These are phyloP conservation scores for Timandra comae DNA, from an alignment of 2,888 invertebrate genomes.

Conservation along the genomic window DNA sequence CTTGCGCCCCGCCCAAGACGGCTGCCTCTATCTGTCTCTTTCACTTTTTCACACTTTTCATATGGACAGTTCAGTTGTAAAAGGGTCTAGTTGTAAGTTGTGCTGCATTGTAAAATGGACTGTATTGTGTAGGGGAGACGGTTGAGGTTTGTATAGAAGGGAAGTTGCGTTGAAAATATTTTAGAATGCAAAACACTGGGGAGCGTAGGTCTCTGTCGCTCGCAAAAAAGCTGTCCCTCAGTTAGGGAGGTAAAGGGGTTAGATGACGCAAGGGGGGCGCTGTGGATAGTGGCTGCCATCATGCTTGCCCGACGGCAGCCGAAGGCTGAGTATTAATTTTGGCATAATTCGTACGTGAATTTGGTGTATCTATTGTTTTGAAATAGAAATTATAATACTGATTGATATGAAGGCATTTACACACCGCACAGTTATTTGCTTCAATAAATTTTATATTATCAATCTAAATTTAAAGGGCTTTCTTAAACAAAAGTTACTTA, in stretches of 20 bases:
- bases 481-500: too few relatives aligned
- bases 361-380: constrained; percentile 48
- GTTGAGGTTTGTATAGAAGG: constrained; percentile 19
- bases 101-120: constrained; percentile 19
- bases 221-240: constrained; percentile 66
- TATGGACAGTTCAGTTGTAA: constrained; percentile 24
- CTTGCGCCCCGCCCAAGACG: constrained; percentile 75
- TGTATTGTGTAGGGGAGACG: neutral
- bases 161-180: constrained; percentile 59
- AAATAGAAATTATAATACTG: constrained; percentile 14
- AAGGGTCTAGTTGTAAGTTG: constrained; percentile 24
- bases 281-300: constrained; percentile 66
- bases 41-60: constrained; percentile 77
- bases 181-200: constrained; percentile 70
- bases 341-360: constrained; percentile 65
- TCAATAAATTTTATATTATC: too few relatives aligned
- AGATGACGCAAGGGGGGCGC: constrained; percentile 39
- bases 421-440: too few relatives aligned
- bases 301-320: constrained; percentile 60
- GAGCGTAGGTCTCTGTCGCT: constrained; percentile 72
- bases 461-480: too few relatives aligned
- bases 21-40: constrained; percentile 74
- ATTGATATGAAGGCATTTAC: neutral
- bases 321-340: constrained; percentile 72
- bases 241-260: constrained; percentile 39